Evolutionary conservation across 2,113 vertebrate species (phyloP).

Genomic region (Dipodomys ordii): DNA sequence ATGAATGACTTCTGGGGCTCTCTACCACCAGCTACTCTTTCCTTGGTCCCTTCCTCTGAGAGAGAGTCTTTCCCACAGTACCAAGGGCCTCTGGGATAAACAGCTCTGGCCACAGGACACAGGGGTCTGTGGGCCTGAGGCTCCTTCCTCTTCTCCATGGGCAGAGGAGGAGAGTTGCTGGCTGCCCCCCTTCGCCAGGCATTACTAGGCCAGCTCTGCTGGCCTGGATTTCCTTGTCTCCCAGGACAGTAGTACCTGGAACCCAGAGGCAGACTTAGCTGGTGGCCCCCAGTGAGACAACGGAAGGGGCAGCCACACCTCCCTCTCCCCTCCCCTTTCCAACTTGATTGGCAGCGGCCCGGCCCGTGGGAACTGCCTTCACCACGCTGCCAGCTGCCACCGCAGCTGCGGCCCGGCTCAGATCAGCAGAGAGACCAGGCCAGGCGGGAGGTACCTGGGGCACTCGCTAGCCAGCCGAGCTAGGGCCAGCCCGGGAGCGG

Average conservation of each 20-base stretch:
- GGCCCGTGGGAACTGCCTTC: constrained; percentile 78
- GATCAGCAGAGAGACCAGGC: constrained; percentile 54
- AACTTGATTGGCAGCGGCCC: constrained; percentile 56
- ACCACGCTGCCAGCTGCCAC: constrained; percentile 76
- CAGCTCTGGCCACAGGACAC: not conserved
- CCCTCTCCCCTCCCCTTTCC: not conserved
- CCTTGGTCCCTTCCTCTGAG: not conserved
- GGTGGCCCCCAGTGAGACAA: not conserved
- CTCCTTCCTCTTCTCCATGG: not conserved
- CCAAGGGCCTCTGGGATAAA: not conserved
- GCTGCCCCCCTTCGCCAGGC: not conserved
- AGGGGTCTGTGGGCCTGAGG: not conserved
- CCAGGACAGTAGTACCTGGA: not conserved
- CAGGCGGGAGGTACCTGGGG: not conserved
- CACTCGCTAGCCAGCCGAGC: not conserved
- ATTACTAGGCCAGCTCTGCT: constrained; percentile 40
- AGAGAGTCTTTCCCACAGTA: not conserved
- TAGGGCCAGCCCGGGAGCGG: not conserved
- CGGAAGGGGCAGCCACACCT: not conserved
- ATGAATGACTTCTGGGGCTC: not conserved
- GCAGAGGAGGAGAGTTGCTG: rapidly evolving
- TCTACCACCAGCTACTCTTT: not conserved
- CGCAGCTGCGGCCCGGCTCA: not conserved
- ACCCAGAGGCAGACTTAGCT: constrained; percentile 32
- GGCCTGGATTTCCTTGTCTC: constrained; percentile 67